Conservation (phyloP, 2,797 vertebrate genomes). For the Aplochiton taeniatus region DNA sequence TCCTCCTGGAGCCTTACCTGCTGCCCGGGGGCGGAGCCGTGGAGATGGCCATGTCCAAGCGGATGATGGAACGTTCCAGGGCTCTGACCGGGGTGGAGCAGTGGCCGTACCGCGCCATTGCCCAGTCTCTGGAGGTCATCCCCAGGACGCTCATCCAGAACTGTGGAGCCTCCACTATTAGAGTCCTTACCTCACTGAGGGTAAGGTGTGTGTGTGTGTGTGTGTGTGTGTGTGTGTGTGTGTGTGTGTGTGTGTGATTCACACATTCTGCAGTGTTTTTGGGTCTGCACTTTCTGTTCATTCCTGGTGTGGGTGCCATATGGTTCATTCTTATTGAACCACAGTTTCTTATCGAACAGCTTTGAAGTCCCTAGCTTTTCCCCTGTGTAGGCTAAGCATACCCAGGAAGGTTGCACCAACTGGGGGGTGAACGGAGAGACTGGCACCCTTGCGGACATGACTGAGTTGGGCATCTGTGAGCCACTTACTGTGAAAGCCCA, state of each 20-base stretch:
- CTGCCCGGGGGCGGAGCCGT: constrained; percentile 88
- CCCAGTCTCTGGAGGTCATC: constrained; percentile 92
- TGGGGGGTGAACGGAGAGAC: constrained; percentile 96
- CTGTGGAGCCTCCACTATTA: constrained; percentile 93
- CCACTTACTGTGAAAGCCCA: constrained; percentile 92
- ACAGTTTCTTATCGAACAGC: not conserved
- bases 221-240: not conserved
- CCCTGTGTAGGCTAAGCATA: constrained; percentile 84
- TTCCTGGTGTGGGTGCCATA: no score
- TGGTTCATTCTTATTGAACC: no score
- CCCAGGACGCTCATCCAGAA: constrained; percentile 95
- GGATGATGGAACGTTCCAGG: constrained; percentile 85
- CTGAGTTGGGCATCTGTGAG: constrained; percentile 89
- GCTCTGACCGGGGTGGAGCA: constrained; percentile 89
- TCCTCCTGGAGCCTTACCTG: constrained; percentile 86
- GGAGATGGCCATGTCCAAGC: constrained; percentile 90
- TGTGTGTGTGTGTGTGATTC: not conserved
- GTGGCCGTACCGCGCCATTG: constrained; percentile 92
- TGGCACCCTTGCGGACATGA: constrained; percentile 85
- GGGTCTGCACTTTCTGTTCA: no score
- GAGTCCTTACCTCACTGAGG: constrained; percentile 90
- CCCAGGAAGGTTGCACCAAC: constrained; percentile 80
- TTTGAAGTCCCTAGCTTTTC: not conserved
- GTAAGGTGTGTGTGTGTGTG: constrained; percentile 60
- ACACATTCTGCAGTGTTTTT: no score